Percentiles rank a stretch among this genome's conserved stretches.
Conservation (phyloP, 1,140 invertebrate species). For the Stegodyphus mimosarum region DNA sequence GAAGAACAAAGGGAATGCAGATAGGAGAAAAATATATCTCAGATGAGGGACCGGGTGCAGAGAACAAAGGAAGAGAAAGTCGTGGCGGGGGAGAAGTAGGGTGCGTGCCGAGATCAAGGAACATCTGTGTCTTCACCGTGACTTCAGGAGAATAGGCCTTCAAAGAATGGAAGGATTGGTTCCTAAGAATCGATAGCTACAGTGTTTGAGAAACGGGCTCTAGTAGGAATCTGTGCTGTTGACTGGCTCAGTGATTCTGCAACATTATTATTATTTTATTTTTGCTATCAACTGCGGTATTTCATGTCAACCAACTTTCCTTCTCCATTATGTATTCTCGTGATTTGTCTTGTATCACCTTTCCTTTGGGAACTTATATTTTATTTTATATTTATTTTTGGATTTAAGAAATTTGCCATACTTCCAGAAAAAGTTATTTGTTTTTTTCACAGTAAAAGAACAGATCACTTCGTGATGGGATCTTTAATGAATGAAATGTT, state of each 20-base stretch:
- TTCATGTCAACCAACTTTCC: conserved; percentile 28
- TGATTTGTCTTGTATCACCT: background rate
- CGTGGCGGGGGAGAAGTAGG: conserved; percentile 3
- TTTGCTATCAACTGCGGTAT: conserved; percentile 39
- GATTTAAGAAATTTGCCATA: no score
- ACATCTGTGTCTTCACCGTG: conserved; percentile 37
- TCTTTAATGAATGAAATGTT: no score
- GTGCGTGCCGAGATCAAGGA: conserved; percentile 28
- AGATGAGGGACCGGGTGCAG: conserved; percentile 8
- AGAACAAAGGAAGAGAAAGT: conserved; percentile 2
- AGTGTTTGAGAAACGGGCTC: background rate
- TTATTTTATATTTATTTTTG: no score
- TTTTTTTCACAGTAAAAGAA: no score
- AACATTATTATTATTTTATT: conserved; percentile 27
- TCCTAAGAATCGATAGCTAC: conserved; percentile 26
- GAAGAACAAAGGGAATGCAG: conserved; percentile 39
- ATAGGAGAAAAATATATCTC: conserved; percentile 38
- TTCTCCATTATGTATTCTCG: conserved; percentile 2
- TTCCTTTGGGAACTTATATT: no score
- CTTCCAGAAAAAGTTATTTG: no score
- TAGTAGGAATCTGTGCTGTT: conserved; percentile 16
- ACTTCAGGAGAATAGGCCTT: conserved; percentile 40
- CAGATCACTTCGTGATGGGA: no score
- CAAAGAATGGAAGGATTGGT: conserved; percentile 22
- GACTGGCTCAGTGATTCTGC: conserved; percentile 26